phyloP scores from a whole-genome alignment of 2,797 vertebrate genomes.

The Acanthiza pusilla region DNA sequence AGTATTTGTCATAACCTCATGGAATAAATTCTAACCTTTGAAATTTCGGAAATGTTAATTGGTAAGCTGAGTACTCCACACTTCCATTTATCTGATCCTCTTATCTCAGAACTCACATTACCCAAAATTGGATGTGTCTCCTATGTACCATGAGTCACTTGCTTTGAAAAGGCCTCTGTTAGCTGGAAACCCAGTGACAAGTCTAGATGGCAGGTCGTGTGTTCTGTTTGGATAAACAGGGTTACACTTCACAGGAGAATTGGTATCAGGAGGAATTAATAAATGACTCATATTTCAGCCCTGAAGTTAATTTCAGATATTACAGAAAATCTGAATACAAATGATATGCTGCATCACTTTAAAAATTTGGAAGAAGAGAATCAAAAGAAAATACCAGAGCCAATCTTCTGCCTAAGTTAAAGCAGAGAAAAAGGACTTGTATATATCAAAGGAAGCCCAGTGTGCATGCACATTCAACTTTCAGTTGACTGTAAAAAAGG shows the following conservation, averaged over 20 bases:
- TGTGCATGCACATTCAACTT: fast-evolving
- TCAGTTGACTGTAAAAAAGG: background rate
- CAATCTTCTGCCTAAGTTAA: background rate
- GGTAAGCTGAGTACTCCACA: background rate
- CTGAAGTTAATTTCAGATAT: background rate
- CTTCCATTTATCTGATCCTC: background rate
- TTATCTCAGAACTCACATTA: background rate
- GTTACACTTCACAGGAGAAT: background rate
- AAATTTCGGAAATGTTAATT: conserved; percentile 34
- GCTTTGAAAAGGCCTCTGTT: background rate
- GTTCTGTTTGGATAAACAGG: background rate
- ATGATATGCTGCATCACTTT: background rate
- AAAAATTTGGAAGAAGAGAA: background rate
- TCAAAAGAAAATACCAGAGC: background rate
- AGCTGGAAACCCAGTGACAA: background rate
- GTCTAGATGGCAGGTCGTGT: background rate
- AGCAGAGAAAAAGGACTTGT: background rate
- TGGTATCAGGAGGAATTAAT: background rate
- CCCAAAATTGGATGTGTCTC: conserved; percentile 7
- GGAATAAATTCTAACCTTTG: background rate
- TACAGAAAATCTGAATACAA: background rate
- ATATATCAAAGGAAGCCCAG: background rate
- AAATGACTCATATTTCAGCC: background rate
- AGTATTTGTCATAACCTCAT: background rate
- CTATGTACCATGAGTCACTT: background rate